phyloP scores from a whole-genome alignment of 2,888 invertebrate species.

The Tuta absoluta region DNA sequence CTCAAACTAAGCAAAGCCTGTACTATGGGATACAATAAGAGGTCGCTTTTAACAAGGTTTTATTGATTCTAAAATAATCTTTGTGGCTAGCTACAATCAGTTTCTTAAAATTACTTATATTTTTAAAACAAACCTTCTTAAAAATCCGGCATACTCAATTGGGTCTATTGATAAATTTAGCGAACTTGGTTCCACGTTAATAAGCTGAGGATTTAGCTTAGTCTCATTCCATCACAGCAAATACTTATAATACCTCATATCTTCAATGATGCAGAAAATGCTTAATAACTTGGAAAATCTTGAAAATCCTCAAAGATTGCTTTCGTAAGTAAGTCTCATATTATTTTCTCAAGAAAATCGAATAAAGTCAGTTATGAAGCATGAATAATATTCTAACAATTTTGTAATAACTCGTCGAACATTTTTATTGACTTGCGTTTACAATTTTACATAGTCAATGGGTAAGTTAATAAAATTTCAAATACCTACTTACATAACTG shows the following conservation, averaged over 20 bases:
- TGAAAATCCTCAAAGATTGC: conserved; percentile 7
- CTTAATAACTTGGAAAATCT: conserved; percentile 2
- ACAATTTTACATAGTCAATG: not conserved
- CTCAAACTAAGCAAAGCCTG: too few species aligned
- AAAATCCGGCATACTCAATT: too few species aligned
- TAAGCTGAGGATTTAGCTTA: not conserved
- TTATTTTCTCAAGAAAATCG: conserved; percentile 7
- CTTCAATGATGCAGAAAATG: conserved; percentile 7
- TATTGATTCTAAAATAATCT: too few species aligned
- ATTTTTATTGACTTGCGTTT: not conserved
- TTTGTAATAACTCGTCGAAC: not conserved
- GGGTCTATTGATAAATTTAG: not conserved
- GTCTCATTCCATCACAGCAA: not conserved
- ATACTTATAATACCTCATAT: not conserved
- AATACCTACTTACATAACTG: too few species aligned
- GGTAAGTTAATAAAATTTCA: too few species aligned
- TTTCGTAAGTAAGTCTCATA: not conserved
- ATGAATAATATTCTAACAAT: conserved; percentile 1
- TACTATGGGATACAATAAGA: too few species aligned
- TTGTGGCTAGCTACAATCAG: too few species aligned
- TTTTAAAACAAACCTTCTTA: too few species aligned
- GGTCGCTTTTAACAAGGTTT: too few species aligned
- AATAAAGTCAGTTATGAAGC: not conserved
- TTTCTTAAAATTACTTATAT: too few species aligned
- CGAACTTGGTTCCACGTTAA: not conserved